Evolutionary conservation across 2,113 vertebrate genomes (phyloP).

Genomic region (Otocyon megalotis): DNA sequence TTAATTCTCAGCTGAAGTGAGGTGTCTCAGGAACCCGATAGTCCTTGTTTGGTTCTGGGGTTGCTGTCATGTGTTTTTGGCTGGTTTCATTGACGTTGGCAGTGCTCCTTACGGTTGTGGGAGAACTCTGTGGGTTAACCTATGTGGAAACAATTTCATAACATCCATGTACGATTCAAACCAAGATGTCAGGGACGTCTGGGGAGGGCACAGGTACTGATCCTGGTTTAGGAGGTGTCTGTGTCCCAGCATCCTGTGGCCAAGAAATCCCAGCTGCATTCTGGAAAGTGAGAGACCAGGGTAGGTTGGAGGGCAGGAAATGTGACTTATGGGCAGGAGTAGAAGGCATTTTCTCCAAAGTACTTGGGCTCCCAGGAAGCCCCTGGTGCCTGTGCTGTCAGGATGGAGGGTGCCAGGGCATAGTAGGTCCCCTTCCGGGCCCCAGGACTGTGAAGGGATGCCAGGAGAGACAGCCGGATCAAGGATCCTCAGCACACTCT

Average conservation of each 20-base stretch:
- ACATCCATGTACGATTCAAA: accelerated
- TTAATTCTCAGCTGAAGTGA: background rate
- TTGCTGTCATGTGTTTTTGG: accelerated
- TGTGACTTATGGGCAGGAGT: accelerated
- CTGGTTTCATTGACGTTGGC: accelerated
- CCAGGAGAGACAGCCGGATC: background rate
- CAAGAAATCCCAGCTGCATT: accelerated
- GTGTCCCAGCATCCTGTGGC: accelerated
- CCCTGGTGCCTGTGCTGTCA: accelerated
- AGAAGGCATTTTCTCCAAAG: background rate
- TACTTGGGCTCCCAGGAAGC: background rate
- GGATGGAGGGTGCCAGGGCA: accelerated
- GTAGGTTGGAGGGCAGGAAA: background rate
- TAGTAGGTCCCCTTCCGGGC: background rate
- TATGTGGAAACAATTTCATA: accelerated
- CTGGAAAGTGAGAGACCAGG: accelerated
- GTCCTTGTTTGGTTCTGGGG: accelerated
- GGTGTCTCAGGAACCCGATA: accelerated
- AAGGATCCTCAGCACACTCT: accelerated
- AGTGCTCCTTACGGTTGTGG: accelerated
- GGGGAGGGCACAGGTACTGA: accelerated
- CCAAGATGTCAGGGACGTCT: background rate
- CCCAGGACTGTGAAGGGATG: accelerated
- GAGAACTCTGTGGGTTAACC: no score
- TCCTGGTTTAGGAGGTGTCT: accelerated